Evolutionary conservation across 2,888 invertebrate genomes (phyloP).

Genomic region (Epiblema foenella): DNA sequence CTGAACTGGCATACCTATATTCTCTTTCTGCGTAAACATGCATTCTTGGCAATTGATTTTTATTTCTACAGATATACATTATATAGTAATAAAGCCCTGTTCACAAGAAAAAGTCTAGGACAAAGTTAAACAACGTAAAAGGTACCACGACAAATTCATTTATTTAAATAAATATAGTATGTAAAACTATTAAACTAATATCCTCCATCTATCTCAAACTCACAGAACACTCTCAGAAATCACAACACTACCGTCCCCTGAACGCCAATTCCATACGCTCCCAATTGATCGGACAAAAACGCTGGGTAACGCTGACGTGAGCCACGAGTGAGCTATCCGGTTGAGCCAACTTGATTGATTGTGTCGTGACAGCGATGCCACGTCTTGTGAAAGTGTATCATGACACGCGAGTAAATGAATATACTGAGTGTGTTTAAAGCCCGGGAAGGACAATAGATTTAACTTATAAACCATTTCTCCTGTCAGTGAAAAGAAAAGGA

Average conservation of each 20-base stretch:
- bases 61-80: too few species aligned
- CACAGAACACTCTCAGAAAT: constrained; percentile 20
- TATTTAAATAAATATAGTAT: too few species aligned
- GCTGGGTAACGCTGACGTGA: constrained; percentile 35
- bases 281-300: constrained; percentile 40
- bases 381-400: neutral
- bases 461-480: too few species aligned
- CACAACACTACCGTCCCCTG: constrained; percentile 44
- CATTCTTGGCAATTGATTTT: too few species aligned
- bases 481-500: too few species aligned
- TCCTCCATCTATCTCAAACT: neutral
- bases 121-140: too few species aligned
- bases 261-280: constrained; percentile 31
- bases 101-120: neutral
- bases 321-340: constrained; percentile 22
- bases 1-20: too few species aligned
- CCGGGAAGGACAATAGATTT: too few species aligned
- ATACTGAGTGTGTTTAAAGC: neutral
- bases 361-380: constrained; percentile 14
- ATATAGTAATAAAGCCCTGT: too few species aligned
- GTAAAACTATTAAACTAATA: neutral
- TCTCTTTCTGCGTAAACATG: too few species aligned
- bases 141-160: too few species aligned
- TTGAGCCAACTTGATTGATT: constrained; percentile 42
- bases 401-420: constrained; percentile 5